Conservation (phyloP, 2,797 vertebrate genomes). For the Scleropages formosus region DNA sequence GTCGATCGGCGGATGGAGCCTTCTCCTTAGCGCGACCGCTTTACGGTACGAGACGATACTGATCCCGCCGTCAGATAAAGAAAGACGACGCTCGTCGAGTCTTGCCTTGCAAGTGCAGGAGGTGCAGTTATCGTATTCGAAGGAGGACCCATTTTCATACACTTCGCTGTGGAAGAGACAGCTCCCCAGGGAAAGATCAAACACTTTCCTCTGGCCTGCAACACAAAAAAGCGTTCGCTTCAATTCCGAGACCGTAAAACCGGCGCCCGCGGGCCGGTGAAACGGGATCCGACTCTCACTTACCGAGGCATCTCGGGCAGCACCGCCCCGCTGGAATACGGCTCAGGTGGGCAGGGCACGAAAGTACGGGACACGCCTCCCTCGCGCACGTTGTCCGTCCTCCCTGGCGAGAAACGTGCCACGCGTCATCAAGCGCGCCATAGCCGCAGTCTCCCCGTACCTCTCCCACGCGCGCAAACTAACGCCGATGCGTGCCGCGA, state of each 20-base stretch:
- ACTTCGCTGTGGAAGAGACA: constrained; percentile 94
- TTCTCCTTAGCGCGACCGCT: too few relatives aligned
- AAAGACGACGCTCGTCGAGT: not conserved
- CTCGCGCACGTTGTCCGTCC: constrained; percentile 83
- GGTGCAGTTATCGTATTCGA: constrained; percentile 88
- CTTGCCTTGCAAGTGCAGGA: constrained; percentile 84
- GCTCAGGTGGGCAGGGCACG: constrained; percentile 90
- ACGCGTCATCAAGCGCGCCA: too few relatives aligned
- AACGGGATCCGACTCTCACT: constrained; percentile 45
- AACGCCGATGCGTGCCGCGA: too few relatives aligned
- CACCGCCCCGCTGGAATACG: constrained; percentile 84
- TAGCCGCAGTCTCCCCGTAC: not conserved
- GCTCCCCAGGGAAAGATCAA: constrained; percentile 89
- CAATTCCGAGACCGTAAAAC: not conserved
- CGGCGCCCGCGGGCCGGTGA: not conserved
- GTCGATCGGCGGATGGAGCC: too few relatives aligned
- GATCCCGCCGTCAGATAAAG: too few relatives aligned
- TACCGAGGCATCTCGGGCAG: constrained; percentile 90
- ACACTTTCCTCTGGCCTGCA: constrained; percentile 95
- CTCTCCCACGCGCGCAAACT: not conserved
- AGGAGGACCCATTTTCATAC: constrained; percentile 83
- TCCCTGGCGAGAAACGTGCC: constrained; percentile 76
- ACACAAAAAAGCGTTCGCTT: constrained; percentile 11
- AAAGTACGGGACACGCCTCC: constrained; percentile 92
- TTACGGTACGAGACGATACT: too few relatives aligned